Conservation (phyloP, 2,113 vertebrate species). For the Chlorodrepanis virens region DNA sequence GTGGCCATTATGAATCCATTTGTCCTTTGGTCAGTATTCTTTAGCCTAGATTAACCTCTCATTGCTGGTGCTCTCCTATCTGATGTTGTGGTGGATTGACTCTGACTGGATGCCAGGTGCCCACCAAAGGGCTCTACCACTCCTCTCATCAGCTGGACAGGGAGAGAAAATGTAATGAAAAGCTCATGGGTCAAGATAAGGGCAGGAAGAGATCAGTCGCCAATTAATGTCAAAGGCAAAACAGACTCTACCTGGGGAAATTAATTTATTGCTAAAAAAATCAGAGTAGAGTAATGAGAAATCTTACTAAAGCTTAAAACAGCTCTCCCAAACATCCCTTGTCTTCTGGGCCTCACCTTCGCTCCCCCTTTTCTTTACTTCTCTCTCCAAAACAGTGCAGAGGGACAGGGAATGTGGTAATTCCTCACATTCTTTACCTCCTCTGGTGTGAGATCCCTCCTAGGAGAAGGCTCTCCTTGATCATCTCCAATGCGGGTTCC, state of each 20-base stretch:
- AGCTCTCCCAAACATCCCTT: fast-evolving
- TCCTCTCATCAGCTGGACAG: neutral
- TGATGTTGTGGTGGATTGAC: neutral
- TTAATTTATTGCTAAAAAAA: neutral
- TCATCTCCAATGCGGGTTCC: neutral
- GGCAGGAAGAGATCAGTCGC: neutral
- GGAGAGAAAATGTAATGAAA: neutral
- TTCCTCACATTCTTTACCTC: neutral
- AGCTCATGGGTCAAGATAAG: neutral
- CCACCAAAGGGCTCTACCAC: neutral
- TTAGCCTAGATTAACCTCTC: neutral
- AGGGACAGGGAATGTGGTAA: neutral
- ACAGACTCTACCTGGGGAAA: neutral
- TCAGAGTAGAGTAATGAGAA: neutral
- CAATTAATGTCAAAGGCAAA: neutral
- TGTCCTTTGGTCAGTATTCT: neutral
- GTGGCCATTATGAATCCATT: neutral
- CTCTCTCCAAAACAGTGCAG: neutral
- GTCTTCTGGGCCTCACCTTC: fast-evolving
- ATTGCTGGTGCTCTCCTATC: neutral
- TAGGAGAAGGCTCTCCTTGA: neutral
- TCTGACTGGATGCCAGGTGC: neutral
- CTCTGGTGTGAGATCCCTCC: neutral
- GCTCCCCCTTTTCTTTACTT: neutral
- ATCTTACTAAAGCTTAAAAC: neutral